phyloP scores from a whole-genome alignment of 2,797 vertebrate species.

The Phalloptychus januarius region DNA sequence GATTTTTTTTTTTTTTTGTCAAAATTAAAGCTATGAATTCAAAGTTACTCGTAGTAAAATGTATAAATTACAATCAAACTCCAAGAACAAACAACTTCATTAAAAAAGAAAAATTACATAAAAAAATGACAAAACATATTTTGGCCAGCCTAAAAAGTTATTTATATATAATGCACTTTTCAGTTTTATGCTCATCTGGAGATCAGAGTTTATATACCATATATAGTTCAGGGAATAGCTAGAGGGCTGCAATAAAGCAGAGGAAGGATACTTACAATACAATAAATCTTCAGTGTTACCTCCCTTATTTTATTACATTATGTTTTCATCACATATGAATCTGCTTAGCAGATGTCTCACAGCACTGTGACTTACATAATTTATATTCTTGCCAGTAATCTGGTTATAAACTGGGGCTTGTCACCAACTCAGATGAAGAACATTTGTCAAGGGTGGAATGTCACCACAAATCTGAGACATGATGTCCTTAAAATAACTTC shows the following conservation, averaged over 20 bases:
- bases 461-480: constrained; percentile 64
- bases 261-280: constrained; percentile 55
- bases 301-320: constrained; percentile 71
- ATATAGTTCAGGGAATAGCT: constrained; percentile 26
- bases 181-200: neutral
- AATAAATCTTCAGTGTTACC: constrained; percentile 63
- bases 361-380: constrained; percentile 68
- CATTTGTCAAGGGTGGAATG: constrained; percentile 74
- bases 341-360: constrained; percentile 70
- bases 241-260: constrained; percentile 64
- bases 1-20: neutral
- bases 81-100: neutral
- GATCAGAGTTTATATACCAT: neutral
- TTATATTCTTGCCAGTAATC: constrained; percentile 67
- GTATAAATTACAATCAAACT: neutral
- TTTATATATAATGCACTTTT: no score
- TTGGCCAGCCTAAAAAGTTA: no score
- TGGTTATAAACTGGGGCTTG: constrained; percentile 67
- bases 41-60: neutral
- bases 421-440: constrained; percentile 67
- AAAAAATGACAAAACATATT: neutral
- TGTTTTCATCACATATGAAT: constrained; percentile 66
- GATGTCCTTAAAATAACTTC: constrained; percentile 71
- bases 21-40: neutral
- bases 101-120: neutral